phyloP scores from a whole-genome alignment of 2,113 vertebrate species.

The Prietella phreatophila region DNA sequence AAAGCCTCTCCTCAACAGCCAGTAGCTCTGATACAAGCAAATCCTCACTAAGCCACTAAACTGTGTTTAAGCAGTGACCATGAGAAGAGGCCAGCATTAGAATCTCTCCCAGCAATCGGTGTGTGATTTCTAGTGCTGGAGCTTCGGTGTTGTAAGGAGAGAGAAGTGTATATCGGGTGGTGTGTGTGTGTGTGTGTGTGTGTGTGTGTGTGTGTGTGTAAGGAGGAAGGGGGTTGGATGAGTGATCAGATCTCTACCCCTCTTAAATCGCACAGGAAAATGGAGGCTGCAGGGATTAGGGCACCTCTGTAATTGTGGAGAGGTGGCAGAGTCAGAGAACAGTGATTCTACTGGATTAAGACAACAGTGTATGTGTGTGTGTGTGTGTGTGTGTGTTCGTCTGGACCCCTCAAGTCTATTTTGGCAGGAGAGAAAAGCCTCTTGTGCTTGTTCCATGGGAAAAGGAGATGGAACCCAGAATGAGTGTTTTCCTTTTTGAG shows the following conservation, averaged over 20 bases:
- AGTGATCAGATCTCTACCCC: constrained; percentile 76
- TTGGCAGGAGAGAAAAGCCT: constrained; percentile 38
- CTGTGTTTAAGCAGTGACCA: constrained; percentile 76
- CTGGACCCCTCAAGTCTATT: constrained; percentile 28
- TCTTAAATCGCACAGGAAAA: constrained; percentile 74
- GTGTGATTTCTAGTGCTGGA: constrained; percentile 40
- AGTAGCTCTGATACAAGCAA: constrained; percentile 76
- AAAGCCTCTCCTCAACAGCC: constrained; percentile 48
- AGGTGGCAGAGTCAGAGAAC: constrained; percentile 77
- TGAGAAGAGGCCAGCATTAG: constrained; percentile 72
- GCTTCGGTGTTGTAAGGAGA: constrained; percentile 37
- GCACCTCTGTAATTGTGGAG: constrained; percentile 76
- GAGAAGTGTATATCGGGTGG: background rate
- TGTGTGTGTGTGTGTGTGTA: background rate
- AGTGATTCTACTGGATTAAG: constrained; percentile 79
- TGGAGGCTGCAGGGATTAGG: constrained; percentile 77
- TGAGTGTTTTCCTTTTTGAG: constrained; percentile 14
- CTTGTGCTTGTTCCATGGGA: constrained; percentile 6
- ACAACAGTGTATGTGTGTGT: constrained; percentile 78
- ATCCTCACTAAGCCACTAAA: constrained; percentile 77
- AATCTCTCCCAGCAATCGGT: constrained; percentile 72
- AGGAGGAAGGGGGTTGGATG: constrained; percentile 56
- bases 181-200: background rate
- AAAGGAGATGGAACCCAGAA: constrained; percentile 15
- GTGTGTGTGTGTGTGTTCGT: constrained; percentile 71